These are phyloP conservation scores for Bucco capensis DNA, from an alignment of 2,113 vertebrate genomes.

Conservation along the genomic window DNA sequence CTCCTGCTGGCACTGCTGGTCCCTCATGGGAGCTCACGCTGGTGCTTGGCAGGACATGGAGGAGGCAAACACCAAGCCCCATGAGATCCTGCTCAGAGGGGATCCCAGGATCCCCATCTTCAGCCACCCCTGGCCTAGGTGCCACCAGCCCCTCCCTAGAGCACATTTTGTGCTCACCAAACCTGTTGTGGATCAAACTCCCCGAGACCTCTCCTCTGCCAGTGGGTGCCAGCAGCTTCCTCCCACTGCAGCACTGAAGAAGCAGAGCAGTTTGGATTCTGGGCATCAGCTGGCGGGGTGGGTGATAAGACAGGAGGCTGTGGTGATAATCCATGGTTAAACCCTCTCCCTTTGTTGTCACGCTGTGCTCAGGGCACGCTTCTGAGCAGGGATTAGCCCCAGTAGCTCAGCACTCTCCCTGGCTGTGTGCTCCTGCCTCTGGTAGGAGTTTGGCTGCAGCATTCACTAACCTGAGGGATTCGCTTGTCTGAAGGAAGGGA, in stretches of 20 bases:
- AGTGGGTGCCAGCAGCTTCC: background rate
- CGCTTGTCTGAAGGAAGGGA: background rate
- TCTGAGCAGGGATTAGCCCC: background rate
- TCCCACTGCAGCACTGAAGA: background rate
- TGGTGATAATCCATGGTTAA: background rate
- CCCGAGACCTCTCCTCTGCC: background rate
- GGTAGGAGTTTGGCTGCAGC: background rate
- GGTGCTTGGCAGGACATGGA: accelerated
- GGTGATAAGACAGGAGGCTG: background rate
- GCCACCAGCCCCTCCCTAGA: background rate
- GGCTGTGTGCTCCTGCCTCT: background rate
- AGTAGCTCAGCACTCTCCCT: background rate
- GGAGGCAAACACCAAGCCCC: accelerated
- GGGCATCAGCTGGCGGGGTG: background rate
- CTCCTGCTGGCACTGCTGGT: background rate
- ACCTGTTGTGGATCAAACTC: background rate
- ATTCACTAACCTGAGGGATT: background rate
- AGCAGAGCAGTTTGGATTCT: background rate
- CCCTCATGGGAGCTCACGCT: accelerated
- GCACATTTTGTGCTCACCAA: background rate
- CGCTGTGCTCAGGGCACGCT: background rate
- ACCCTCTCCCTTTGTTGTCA: background rate
- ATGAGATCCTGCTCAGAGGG: background rate
- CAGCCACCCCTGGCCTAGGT: background rate
- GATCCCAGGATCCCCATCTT: background rate